phyloP scores from a whole-genome alignment of 1,140 invertebrate species.

The Anadara kagoshimensis region DNA sequence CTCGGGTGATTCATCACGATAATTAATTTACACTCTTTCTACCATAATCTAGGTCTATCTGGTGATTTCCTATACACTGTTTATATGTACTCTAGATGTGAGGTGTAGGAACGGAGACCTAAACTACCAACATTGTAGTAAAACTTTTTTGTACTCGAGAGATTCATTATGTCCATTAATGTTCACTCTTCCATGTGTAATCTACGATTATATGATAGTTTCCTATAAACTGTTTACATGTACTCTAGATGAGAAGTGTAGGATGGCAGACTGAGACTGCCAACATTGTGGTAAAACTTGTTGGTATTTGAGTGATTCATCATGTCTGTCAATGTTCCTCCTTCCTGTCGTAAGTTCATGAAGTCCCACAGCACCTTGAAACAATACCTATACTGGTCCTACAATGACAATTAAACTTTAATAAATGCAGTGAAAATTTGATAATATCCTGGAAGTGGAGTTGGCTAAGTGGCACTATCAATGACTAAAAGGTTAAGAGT shows the following conservation, averaged over 20 bases:
- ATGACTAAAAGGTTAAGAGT: too few relatives aligned
- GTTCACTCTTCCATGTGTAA: too few relatives aligned
- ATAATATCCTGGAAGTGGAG: too few relatives aligned
- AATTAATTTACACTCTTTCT: too few relatives aligned
- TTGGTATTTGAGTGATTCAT: slow-evolving; percentile 52
- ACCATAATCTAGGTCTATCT: too few relatives aligned
- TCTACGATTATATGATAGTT: too few relatives aligned
- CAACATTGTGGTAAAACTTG: slow-evolving; percentile 43
- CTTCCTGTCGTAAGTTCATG: slow-evolving; percentile 65
- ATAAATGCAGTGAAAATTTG: too few relatives aligned
- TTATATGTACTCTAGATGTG: background rate
- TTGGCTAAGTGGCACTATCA: too few relatives aligned
- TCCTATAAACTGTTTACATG: slow-evolving; percentile 10
- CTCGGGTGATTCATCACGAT: too few relatives aligned
- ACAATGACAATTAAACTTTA: slow-evolving; percentile 20
- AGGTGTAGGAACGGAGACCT: background rate
- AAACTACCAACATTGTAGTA: background rate
- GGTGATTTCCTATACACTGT: background rate
- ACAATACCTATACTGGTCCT: slow-evolving; percentile 71
- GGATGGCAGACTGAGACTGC: slow-evolving; percentile 56
- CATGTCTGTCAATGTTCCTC: slow-evolving; percentile 54
- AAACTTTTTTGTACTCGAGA: too few relatives aligned
- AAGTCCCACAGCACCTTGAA: slow-evolving; percentile 71
- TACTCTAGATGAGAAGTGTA: slow-evolving; percentile 43
- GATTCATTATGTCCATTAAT: too few relatives aligned